phyloP scores from a whole-genome alignment of 2,113 vertebrate species.

The Amia ocellicauda region DNA sequence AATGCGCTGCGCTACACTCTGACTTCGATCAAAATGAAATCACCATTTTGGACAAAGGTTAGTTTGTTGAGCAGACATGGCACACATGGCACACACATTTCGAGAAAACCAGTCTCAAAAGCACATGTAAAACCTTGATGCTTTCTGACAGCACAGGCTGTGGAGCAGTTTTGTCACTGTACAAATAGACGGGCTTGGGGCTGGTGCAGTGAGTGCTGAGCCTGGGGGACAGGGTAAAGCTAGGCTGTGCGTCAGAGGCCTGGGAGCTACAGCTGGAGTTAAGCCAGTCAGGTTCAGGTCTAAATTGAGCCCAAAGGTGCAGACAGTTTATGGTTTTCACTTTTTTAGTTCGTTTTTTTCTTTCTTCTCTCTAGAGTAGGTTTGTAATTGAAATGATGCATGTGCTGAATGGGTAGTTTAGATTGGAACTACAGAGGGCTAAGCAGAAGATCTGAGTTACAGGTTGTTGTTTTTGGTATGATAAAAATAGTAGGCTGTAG shows the following conservation, averaged over 20 bases:
- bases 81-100: slow-evolving; percentile 55
- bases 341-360: not conserved
- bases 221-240: slow-evolving; percentile 10
- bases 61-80: slow-evolving; percentile 36
- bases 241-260: slow-evolving; percentile 1
- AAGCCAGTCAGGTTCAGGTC: slow-evolving; percentile 33
- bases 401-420: not conserved
- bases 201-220: not conserved
- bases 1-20: slow-evolving; percentile 34
- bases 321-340: not conserved
- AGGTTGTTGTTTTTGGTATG: too few relatives aligned
- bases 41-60: slow-evolving; percentile 43
- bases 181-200: not conserved
- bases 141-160: slow-evolving; percentile 10
- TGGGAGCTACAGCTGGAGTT: slow-evolving; percentile 23
- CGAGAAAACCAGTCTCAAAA: not conserved
- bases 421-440: too few relatives aligned
- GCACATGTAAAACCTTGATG: slow-evolving; percentile 3
- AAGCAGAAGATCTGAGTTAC: too few relatives aligned
- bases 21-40: slow-evolving; percentile 57
- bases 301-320: slow-evolving; percentile 8
- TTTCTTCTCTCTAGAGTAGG: too few relatives aligned
- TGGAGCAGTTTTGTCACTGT: not conserved
- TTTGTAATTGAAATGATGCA: not conserved
- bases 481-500: too few relatives aligned